Evolutionary conservation across 2,113 vertebrate species (phyloP), one percentile per base, ranked within the genome.

Genomic region (Pogonocichla stellata): DNA sequence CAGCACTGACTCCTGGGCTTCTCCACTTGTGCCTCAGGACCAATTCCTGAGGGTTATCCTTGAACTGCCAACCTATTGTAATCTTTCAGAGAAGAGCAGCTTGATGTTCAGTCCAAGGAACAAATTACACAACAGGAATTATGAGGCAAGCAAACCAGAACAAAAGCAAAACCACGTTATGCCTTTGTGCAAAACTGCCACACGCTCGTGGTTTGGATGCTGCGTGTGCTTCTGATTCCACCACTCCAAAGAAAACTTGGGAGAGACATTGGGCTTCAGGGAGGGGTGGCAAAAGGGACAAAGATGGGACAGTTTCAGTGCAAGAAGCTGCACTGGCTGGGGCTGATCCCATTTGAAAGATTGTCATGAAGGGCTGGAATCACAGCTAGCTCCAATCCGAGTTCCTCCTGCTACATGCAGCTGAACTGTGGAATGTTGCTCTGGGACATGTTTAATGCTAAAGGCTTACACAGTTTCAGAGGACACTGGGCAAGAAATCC

Each of bases 321-420:
- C 51, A 47, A 33, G 77, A 89, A 78, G n/a, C 51, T 70, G 42
- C 31, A 20, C 7, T 56, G 33, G 2, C 47, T 71, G 34, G 19
- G 12, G 33, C 34, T 62, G 14, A 51, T 92, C 25, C 33, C 4
- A 0, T 53, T 71, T 2, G 2, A 48, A 89, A 61, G 14, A 28
- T 64, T 70, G 8, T 53, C 4, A 0, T 40, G 61, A 54, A 56
- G 43, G 6, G 47, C 45, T 65, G 66, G 22, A 88, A 57, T 88
- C 40, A 15, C 1, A 0, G 22, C 45, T 72, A 36, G 31, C 53
- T 50, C 40, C 60, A 40, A 36, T 75, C 36, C 0, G 0, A 43
- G 50, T 80, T 93, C 29, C 7, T 87, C 31, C 38, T 1, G 1
- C 65, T 1, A 1, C 54, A 34, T 4, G 13, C 28, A 53, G 31